Evolutionary conservation across 2,888 invertebrate species (phyloP), one percentile per base, ranked within the genome.

Genomic region (Platerodrilus igneus): DNA sequence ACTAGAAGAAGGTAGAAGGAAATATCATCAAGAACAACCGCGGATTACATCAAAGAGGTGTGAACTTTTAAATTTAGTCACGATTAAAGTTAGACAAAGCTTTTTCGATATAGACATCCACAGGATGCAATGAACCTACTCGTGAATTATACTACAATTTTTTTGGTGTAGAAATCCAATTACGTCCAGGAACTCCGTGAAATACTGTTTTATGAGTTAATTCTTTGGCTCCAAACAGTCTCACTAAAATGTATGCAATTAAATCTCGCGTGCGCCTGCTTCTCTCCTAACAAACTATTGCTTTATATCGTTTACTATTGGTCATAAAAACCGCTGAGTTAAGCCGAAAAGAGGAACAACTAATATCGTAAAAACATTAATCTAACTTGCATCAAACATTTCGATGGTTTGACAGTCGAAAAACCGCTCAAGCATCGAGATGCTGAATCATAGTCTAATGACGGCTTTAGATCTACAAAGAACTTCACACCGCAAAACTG

Each of bases 321-420:
- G n/a, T n/a, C n/a, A n/a, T n/a, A n/a, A 41, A 60, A 59, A 53
- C 40, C 50, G 60, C 57, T 53, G 48, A 56, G 59, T 62, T 59
- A 60, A 52, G 51, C 41, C 41, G 45, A 50, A 50, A 50, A 49
- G 52, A 58, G 55, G 55, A 57, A 57, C 56, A 57, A 58, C 57
- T 58, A 59, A 62, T 63, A 63, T 63, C 62, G 59, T 59, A 61
- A 62, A 63, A 66, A 66, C 65, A 66, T 66, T 64, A 66, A 64
- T 66, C 64, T 64, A 64, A 56, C 63, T 61, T 62, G 60, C 63
- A 63, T 65, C 63, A 64, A 65, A 65, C 58, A 58, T 61, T 60
- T 61, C 59, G 59, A 60, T 54, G 53, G 60, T 58, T 59, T 59
- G 60, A 60, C 60, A 58, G 51, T 56, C 55, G 53, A 57, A n/a